Evolutionary conservation across 2,888 invertebrate species (phyloP), one percentile per base, ranked within the genome.

Genomic region (Cheilosia impressa): DNA sequence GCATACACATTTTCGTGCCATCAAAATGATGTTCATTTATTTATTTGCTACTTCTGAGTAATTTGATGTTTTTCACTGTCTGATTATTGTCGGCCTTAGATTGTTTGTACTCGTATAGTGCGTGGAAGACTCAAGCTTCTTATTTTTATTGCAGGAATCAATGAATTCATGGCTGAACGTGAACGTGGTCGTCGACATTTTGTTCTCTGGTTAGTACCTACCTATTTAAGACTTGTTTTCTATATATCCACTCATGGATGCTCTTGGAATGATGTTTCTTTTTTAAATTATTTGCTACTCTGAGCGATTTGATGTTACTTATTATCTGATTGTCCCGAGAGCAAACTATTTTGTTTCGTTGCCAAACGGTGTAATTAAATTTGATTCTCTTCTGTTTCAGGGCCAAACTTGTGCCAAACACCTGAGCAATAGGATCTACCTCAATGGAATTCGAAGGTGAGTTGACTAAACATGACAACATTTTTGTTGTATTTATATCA

Each of bases 241-340:
- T 1, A 7, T 38, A 1, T 13, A 13, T 13, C 38, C 38, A 27
- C n/a, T 4, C 27, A 2, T 19, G 1, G 4, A 31, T 27, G 19
- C 3, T 13, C 34, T 43, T 17, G 19, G 45, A 13, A 69, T 78
- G 77, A 78, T 78, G 77, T 55, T 69, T 10, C n/a, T 15, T 45
- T 31, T 24, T 19, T 52, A 34, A 34, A 66, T 76, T 77, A 77
- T 77, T 77, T 77, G 76, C 76, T 77, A 77, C 76, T 77, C 76
- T 77, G 76, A 77, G 60, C 2, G 22, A 6, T 17, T 57, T 77
- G 76, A 76, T 76, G 76, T 60, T 17, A 68, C 17, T 47, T 17
- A 38, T n/a, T 24, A 17, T 62, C 69, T 62, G 71, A 78, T 47
- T 53, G 0, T 4, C 66, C 15, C 38, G 5, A 4, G 4, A 17